A percentile compares a stretch with the other conserved stretches of the same genome.
Evolutionary conservation across 2,113 vertebrate species (phyloP).

Genomic region (Microtus oregoni): DNA sequence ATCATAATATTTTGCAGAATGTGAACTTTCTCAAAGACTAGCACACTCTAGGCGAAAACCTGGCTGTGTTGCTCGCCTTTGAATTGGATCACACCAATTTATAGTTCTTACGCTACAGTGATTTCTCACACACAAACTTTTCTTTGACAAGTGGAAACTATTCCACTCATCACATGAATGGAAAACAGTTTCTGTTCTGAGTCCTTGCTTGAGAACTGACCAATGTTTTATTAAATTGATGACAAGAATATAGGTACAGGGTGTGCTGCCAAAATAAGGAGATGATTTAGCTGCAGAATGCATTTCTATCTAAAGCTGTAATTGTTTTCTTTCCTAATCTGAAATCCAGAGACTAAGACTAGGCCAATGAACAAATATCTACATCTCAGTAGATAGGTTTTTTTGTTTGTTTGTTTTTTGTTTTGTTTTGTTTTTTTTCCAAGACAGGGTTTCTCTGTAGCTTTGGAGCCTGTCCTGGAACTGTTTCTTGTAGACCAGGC

Average conservation of each 20-base stretch:
- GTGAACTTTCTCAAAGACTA: background rate
- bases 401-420: background rate
- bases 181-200: conserved; percentile 50
- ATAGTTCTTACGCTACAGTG: background rate
- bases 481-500: no score
- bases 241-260: conserved; percentile 40
- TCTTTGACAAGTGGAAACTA: conserved; percentile 58
- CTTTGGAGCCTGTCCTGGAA: no score
- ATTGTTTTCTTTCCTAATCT: conserved; percentile 24
- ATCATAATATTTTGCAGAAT: background rate
- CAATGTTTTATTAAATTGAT: conserved; percentile 38
- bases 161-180: background rate
- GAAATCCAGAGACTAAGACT: background rate
- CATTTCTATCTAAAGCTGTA: conserved; percentile 19
- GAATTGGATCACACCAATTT: background rate
- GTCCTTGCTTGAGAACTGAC: background rate
- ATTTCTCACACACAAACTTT: conserved; percentile 6
- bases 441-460: no score
- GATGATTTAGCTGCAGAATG: conserved; percentile 37
- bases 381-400: background rate
- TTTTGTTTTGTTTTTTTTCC: no score
- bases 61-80: background rate
- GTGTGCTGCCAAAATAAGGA: conserved; percentile 58
- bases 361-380: background rate
- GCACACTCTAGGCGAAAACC: background rate